Percentiles rank a stretch among this genome's conserved stretches.
Evolutionary conservation across 2,888 invertebrate species (phyloP).

Genomic region (Cancer borealis): DNA sequence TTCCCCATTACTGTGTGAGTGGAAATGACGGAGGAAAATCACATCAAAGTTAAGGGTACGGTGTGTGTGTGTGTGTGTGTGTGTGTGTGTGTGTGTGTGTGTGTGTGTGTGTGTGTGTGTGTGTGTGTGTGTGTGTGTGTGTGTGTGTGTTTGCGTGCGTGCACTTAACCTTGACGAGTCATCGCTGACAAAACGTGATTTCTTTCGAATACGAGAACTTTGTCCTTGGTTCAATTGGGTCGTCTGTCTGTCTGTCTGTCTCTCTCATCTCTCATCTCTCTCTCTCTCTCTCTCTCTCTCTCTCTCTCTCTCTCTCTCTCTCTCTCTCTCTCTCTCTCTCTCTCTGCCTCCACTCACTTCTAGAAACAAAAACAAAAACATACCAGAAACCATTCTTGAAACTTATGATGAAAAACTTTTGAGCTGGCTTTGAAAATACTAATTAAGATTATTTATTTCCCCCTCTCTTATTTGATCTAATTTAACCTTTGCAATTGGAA

Average conservation of each 20-base stretch:
- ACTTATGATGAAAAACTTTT: neutral
- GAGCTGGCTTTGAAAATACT: neutral
- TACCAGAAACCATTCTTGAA: neutral
- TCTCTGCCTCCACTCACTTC: neutral
- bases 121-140: neutral
- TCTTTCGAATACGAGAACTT: neutral
- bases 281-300: constrained; percentile 20
- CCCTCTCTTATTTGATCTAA: neutral
- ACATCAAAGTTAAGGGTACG: neutral
- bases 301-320: constrained; percentile 11
- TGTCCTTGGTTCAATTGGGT: neutral
- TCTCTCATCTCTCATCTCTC: neutral
- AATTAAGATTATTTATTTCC: neutral
- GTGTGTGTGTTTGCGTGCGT: neutral
- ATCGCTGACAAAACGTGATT: neutral
- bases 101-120: neutral
- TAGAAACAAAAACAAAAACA: neutral
- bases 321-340: neutral
- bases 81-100: constrained; percentile 31
- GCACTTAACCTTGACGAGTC: neutral
- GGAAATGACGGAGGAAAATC: neutral
- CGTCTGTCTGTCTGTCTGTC: neutral
- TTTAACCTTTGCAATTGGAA: constrained; percentile 7
- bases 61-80: constrained; percentile 5
- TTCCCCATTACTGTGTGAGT: constrained; percentile 6